These are phyloP conservation scores for Falco cherrug DNA, from an alignment of 2,797 vertebrate genomes.

Conservation along the genomic window DNA sequence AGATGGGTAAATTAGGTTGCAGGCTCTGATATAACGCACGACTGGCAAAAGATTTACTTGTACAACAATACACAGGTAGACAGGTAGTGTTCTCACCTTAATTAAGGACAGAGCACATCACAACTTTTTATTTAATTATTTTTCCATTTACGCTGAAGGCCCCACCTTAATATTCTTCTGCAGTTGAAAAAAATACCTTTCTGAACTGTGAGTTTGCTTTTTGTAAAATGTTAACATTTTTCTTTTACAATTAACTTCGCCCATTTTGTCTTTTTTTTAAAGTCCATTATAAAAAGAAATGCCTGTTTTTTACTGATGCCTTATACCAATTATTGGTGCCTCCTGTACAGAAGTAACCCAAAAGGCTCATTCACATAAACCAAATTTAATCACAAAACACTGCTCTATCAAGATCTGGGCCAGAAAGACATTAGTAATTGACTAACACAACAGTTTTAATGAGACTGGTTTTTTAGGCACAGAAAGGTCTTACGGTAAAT, in stretches of 20 bases:
- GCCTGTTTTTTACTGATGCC: neutral
- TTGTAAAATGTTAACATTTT: neutral
- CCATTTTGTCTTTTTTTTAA: neutral
- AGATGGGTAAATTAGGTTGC: neutral
- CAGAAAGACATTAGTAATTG: neutral
- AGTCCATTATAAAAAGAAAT: neutral
- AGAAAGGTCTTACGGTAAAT: neutral
- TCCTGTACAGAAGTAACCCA: neutral
- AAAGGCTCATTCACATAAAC: neutral
- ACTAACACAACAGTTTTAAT: neutral
- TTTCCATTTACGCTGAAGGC: neutral
- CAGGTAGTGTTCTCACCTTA: neutral
- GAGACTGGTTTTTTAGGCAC: neutral
- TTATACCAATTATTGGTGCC: neutral
- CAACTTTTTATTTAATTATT: neutral
- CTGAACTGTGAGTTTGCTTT: neutral
- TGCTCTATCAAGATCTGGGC: neutral
- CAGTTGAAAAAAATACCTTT: neutral
- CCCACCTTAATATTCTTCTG: neutral
- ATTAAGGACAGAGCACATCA: neutral
- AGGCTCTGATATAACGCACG: neutral
- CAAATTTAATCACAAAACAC: neutral
- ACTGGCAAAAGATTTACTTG: neutral
- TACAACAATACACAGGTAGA: neutral
- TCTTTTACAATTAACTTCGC: neutral